Percentiles rank a stretch among this genome's conserved stretches.
phyloP scores from a whole-genome alignment of 2,113 vertebrate species.

The Chauna torquata region DNA sequence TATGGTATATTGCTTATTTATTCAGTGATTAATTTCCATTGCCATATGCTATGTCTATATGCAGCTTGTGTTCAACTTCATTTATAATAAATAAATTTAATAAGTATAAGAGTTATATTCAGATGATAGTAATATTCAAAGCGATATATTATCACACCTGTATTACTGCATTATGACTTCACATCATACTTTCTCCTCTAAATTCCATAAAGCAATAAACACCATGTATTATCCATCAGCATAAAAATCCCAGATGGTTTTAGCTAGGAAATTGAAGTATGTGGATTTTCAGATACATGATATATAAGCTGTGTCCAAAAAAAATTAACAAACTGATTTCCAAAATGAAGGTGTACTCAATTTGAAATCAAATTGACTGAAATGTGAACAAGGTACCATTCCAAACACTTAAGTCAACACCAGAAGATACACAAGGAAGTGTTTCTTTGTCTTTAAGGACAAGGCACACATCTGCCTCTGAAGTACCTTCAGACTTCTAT shows the following conservation, averaged over 20 bases:
- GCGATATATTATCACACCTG: slow-evolving; percentile 6
- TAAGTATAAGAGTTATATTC: background rate
- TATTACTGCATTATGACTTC: slow-evolving; percentile 20
- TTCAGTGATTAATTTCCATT: slow-evolving; percentile 10
- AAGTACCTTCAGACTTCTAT: background rate
- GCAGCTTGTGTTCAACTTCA: background rate
- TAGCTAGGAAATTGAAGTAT: background rate
- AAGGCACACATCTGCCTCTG: background rate
- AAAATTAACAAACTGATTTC: slow-evolving; percentile 24
- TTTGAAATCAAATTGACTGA: background rate
- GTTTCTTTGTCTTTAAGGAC: background rate
- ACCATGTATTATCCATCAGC: slow-evolving; percentile 32
- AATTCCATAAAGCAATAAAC: slow-evolving; percentile 66
- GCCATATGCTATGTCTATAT: background rate
- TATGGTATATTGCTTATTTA: background rate
- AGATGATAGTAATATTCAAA: slow-evolving; percentile 36
- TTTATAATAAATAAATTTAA: background rate
- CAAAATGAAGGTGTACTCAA: background rate
- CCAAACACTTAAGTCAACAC: background rate
- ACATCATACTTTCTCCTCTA: slow-evolving; percentile 13
- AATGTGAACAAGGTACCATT: background rate
- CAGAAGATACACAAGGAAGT: background rate
- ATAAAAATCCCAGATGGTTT: slow-evolving; percentile 60
- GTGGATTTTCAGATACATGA: slow-evolving; percentile 37
- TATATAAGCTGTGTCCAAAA: slow-evolving; percentile 11